Percentiles rank a stretch among this genome's conserved stretches.
These are phyloP conservation scores for Magallana nippona DNA, from an alignment of 2,888 invertebrate genomes.

Conservation along the genomic window DNA sequence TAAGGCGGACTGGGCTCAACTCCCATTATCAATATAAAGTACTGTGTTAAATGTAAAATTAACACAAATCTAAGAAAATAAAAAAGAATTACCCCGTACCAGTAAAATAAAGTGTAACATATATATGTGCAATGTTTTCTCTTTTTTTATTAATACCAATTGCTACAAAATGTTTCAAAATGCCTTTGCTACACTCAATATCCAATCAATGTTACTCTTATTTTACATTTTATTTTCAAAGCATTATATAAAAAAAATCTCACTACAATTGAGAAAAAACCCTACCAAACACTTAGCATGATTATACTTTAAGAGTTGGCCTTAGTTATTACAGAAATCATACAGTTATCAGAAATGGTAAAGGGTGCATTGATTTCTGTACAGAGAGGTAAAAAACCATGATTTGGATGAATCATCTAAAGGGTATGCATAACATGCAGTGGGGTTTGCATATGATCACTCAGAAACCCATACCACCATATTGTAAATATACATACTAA, in stretches of 20 bases:
- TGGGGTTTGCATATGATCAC: conserved; percentile 19
- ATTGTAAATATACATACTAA: conserved; percentile 25
- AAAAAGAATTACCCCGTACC: too few relatives aligned
- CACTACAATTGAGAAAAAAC: neutral
- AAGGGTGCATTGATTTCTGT: neutral
- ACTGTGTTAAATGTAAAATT: too few relatives aligned
- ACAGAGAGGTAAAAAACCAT: neutral
- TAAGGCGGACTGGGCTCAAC: too few relatives aligned
- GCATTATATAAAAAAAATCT: neutral
- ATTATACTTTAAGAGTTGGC: too few relatives aligned
- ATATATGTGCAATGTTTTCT: too few relatives aligned
- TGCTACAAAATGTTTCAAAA: neutral
- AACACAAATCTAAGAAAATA: too few relatives aligned
- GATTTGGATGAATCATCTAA: neutral
- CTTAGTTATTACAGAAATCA: too few relatives aligned
- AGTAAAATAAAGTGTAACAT: too few relatives aligned
- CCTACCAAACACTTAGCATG: too few relatives aligned
- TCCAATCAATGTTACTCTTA: neutral
- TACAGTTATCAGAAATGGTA: too few relatives aligned
- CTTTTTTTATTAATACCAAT: too few relatives aligned
- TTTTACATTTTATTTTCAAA: neutral
- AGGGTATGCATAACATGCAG: neutral
- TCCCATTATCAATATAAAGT: too few relatives aligned
- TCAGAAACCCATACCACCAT: conserved; percentile 28
- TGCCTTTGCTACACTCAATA: neutral